Percentiles rank a stretch among this genome's conserved stretches.
These are phyloP conservation scores for Spodoptera exigua DNA, from an alignment of 2,888 invertebrate species.

Conservation along the genomic window DNA sequence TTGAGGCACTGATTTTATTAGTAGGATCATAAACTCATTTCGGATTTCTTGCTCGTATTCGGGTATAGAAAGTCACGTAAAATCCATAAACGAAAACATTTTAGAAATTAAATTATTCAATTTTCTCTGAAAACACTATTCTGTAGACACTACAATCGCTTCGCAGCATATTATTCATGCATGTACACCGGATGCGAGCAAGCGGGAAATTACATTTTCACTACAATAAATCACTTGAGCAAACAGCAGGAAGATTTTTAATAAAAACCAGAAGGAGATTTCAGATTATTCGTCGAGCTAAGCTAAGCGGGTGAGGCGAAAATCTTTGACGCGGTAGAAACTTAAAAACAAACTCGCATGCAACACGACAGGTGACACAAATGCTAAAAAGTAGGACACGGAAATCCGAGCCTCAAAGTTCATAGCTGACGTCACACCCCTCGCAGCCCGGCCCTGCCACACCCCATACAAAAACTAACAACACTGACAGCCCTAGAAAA, in stretches of 20 bases:
- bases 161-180: constrained; percentile 37
- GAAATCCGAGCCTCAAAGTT: constrained; percentile 47
- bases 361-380: constrained; percentile 44
- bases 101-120: constrained; percentile 21
- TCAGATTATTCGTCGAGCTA: not conserved
- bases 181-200: constrained; percentile 25
- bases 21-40: constrained; percentile 47
- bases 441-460: constrained; percentile 27
- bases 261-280: constrained; percentile 36
- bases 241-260: constrained; percentile 42
- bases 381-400: constrained; percentile 49
- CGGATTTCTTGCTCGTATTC: constrained; percentile 8
- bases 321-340: not conserved
- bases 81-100: not conserved
- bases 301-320: not conserved
- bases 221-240: constrained; percentile 42
- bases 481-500: constrained; percentile 41
- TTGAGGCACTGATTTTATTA: constrained; percentile 54
- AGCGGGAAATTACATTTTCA: constrained; percentile 44
- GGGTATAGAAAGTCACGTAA: no score
- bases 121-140: constrained; percentile 4
- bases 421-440: constrained; percentile 39
- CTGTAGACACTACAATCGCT: constrained; percentile 31
- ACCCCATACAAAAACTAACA: constrained; percentile 46
- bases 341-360: constrained; percentile 37